These are phyloP conservation scores for Allacma fusca DNA, from an alignment of 2,888 invertebrate species.

Conservation along the genomic window DNA sequence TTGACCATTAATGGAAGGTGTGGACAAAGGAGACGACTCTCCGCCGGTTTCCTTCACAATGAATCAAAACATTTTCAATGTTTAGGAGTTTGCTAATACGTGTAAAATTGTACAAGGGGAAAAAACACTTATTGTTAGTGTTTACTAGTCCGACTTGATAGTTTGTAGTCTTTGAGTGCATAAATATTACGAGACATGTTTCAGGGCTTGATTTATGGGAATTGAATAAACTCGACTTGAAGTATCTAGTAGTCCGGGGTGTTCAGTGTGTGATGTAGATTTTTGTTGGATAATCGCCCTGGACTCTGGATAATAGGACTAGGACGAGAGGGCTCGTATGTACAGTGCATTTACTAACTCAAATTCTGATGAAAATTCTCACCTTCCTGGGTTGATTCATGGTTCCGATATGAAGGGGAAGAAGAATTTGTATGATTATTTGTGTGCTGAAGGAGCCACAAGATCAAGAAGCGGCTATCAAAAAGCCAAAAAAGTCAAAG, in stretches of 20 bases:
- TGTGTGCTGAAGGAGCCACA: slow-evolving; percentile 5
- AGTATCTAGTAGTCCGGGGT: not conserved
- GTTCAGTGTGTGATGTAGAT: not conserved
- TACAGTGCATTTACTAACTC: not conserved
- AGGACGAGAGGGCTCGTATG: not conserved
- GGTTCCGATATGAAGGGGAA: slow-evolving; percentile 1
- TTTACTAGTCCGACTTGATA: not conserved
- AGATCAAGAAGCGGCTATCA: slow-evolving; percentile 16
- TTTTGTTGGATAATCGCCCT: not conserved
- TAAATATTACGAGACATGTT: slow-evolving; percentile 12
- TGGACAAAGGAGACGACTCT: too few species aligned
- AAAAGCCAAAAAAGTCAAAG: slow-evolving; percentile 16
- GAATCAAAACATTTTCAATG: too few species aligned
- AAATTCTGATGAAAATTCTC: slow-evolving; percentile 16
- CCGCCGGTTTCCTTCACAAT: too few species aligned
- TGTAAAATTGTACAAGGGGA: too few species aligned
- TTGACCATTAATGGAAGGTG: too few species aligned
- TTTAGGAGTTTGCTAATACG: too few species aligned
- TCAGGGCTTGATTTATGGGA: slow-evolving; percentile 15
- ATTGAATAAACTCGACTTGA: slow-evolving; percentile 8
- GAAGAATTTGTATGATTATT: slow-evolving; percentile 6
- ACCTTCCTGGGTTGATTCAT: slow-evolving; percentile 5
- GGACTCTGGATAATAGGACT: not conserved
- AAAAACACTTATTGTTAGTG: too few species aligned
- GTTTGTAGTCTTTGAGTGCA: slow-evolving; percentile 5